Evolutionary conservation across 1,140 invertebrate species (phyloP).

Genomic region (Drosophila lini): DNA sequence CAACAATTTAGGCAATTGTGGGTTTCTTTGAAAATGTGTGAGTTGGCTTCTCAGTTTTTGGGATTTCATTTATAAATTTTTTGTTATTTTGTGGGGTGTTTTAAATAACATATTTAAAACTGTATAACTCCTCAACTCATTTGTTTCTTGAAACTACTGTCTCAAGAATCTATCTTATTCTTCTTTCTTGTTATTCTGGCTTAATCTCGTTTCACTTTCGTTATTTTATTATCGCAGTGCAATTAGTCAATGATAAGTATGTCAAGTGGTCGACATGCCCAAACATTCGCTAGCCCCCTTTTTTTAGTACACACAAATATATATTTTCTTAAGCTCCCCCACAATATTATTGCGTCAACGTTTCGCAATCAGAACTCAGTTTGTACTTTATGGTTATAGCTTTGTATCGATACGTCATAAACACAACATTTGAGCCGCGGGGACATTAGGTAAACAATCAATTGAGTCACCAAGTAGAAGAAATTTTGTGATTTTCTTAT

Average conservation of each 20-base stretch:
- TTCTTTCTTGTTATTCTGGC: neutral
- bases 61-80: neutral
- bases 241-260: slow-evolving; percentile 46
- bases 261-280: slow-evolving; percentile 43
- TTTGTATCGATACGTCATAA: slow-evolving; percentile 50
- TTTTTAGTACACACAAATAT: neutral
- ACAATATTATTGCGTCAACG: slow-evolving; percentile 36
- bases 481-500: slow-evolving; percentile 39
- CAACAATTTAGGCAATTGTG: neutral
- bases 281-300: slow-evolving; percentile 35
- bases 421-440: slow-evolving; percentile 26
- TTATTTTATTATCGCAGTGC: slow-evolving; percentile 11
- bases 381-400: slow-evolving; percentile 35
- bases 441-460: slow-evolving; percentile 18
- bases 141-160: neutral
- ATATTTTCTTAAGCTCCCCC: neutral
- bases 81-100: neutral
- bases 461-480: slow-evolving; percentile 41
- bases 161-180: neutral
- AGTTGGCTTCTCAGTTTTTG: neutral
- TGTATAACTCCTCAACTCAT: neutral
- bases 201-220: slow-evolving; percentile 3
- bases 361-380: slow-evolving; percentile 49
- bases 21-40: neutral
- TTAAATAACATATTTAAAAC: neutral